These are phyloP conservation scores for Philhelius pedissequus DNA, from an alignment of 2,888 invertebrate genomes.

Conservation along the genomic window DNA sequence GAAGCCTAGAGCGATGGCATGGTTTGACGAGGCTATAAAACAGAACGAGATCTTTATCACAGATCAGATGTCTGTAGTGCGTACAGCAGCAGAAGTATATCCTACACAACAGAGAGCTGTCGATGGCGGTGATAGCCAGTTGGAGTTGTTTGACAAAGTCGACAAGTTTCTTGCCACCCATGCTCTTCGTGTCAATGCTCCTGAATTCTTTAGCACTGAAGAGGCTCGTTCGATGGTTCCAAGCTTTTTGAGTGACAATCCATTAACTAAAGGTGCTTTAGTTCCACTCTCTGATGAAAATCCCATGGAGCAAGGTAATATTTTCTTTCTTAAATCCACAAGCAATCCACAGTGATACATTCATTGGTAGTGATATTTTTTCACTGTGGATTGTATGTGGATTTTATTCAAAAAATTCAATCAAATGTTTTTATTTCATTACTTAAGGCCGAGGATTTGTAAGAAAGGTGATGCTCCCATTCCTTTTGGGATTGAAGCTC, in stretches of 20 bases:
- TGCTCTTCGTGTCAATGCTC: conserved; percentile 86
- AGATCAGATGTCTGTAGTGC: conserved; percentile 86
- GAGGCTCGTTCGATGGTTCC: conserved; percentile 77
- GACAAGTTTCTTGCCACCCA: conserved; percentile 88
- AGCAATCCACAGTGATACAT: neutral
- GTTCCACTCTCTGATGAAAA: conserved; percentile 84
- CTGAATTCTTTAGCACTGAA: conserved; percentile 81
- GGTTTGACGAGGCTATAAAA: conserved; percentile 84
- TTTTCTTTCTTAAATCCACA: neutral
- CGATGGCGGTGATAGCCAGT: conserved; percentile 73
- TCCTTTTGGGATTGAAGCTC: conserved; percentile 91
- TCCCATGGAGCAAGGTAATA: conserved; percentile 73
- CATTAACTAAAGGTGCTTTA: conserved; percentile 84
- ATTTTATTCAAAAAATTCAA: neutral
- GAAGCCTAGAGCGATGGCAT: conserved; percentile 87
- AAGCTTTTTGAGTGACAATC: conserved; percentile 74
- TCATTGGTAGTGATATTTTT: neutral
- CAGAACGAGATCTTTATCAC: conserved; percentile 87
- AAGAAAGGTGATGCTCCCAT: conserved; percentile 91
- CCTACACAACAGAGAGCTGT: conserved; percentile 74
- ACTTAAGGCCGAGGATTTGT: conserved; percentile 90
- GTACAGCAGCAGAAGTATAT: conserved; percentile 79
- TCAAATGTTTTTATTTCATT: conserved; percentile 71
- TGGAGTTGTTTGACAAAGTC: conserved; percentile 85
- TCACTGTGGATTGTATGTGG: neutral